Base-by-base conservation (phyloP, 2,797 vertebrate genomes). In the Gallinago stenura region DNA sequence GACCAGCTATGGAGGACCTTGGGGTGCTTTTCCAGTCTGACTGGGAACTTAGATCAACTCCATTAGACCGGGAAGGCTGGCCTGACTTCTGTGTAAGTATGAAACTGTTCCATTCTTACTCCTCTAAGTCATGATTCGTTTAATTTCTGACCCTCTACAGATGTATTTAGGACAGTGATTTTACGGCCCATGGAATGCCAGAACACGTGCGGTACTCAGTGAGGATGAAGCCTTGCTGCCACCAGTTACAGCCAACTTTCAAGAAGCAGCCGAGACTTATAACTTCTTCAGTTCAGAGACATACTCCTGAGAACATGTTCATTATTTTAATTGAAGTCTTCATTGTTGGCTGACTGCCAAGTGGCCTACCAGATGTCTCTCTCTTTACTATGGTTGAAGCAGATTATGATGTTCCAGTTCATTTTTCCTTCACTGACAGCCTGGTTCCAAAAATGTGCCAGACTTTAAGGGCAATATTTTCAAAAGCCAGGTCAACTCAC, bases 311-410 rank as follows among this genome's bases (percentile, higher is more conserved):
- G 97, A 97, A 98, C 97, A 88, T 80, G 96, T 97, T 98, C 97
- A 98, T 98, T 97, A 98, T 98, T 98, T 98, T 98, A 98, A 98
- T 98, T 98, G 97, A 97, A 97, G 97, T 96, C 96, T 98, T 98
- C 87, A 17, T 97, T 91, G 82, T 80, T 98, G 98, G 98, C 97
- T 97, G 98, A 81, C 97, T 97, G 98, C 98, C 98, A 97, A 97
- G 96, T 96, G 96, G 97, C 95, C 97, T 98, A 97, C 97, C 98
- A 98, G 98, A 98, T 98, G 98, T 98, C 98, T 98, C 97, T 98
- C 95, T 97, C 96, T 98, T 95, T 97, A 89, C 97, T 96, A 60
- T 97, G 95, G 97, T 93, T 96, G 95, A 97, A 96, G 94, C 78
- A 97, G 96, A 98, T 98, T 98, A 98, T 98, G 96, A 97, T 97